Conservation (phyloP, 2,113 vertebrate species). For the Ranitomeya imitator region DNA sequence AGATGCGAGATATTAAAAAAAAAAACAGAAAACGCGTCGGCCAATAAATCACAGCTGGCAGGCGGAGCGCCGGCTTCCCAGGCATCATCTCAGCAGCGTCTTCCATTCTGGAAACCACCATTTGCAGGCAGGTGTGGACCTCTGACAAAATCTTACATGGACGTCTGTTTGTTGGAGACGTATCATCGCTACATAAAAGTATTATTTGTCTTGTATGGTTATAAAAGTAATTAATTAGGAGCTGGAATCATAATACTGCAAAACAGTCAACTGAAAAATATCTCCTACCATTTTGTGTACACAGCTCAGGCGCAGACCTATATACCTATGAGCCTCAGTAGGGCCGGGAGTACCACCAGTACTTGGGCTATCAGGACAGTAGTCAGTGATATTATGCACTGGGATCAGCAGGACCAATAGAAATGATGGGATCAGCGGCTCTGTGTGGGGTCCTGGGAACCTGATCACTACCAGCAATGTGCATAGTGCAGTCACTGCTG, state of each 20-base stretch:
- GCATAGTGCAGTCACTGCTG: too few species aligned
- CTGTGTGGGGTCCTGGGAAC: too few species aligned
- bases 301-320: too few species aligned
- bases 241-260: not conserved
- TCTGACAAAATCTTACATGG: not conserved
- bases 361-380: too few species aligned
- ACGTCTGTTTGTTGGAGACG: not conserved
- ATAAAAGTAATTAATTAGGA: not conserved
- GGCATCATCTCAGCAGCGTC: not conserved
- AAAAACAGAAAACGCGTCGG: not conserved
- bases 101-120: not conserved
- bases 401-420: too few species aligned
- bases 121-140: constrained; percentile 7
- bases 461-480: too few species aligned
- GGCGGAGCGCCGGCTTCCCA: not conserved
- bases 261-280: too few species aligned
- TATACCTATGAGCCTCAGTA: too few species aligned
- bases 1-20: constrained; percentile 8
- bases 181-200: not conserved
- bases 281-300: too few species aligned
- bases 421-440: too few species aligned
- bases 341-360: not conserved
- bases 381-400: too few species aligned
- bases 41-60: constrained; percentile 7
- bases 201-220: not conserved